phyloP scores from a whole-genome alignment of 2,113 vertebrate genomes.

The Antechinus flavipes region DNA sequence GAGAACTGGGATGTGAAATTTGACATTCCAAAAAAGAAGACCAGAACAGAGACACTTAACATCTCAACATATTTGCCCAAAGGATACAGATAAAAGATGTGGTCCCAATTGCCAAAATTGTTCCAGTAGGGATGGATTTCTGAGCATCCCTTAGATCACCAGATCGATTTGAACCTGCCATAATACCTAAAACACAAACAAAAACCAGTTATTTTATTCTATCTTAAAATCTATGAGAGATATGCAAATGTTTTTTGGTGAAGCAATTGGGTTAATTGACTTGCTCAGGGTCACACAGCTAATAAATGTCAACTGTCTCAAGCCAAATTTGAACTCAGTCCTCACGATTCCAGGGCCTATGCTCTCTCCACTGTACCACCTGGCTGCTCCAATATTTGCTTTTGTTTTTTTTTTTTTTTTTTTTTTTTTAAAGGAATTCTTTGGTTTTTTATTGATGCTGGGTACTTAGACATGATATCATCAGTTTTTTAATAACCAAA shows the following conservation, averaged over 20 bases:
- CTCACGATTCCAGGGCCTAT: too few species aligned
- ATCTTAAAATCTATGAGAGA: not conserved
- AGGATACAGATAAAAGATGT: slow-evolving; percentile 98
- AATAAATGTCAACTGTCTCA: too few species aligned
- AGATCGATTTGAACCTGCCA: slow-evolving; percentile 98
- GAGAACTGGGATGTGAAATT: not conserved
- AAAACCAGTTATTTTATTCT: not conserved
- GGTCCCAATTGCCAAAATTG: slow-evolving; percentile 95
- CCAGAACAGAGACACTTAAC: not conserved
- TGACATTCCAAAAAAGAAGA: not conserved
- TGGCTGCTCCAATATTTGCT: too few species aligned
- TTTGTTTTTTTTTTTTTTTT: too few species aligned
- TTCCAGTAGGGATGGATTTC: slow-evolving; percentile 96
- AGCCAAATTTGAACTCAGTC: too few species aligned
- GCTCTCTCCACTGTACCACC: too few species aligned
- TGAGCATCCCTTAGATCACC: slow-evolving; percentile 96
- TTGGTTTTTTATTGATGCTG: too few species aligned
- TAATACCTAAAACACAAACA: slow-evolving; percentile 89
- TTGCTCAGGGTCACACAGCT: too few species aligned
- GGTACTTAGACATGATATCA: too few species aligned
- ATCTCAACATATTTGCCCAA: not conserved
- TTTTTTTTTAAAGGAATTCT: too few species aligned
- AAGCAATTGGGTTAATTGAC: too few species aligned
- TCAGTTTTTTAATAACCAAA: too few species aligned
- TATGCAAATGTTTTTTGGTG: not conserved